Evolutionary conservation across 35 echinoderm and acorn worm species (phyloP), one percentile per base, ranked within the genome.

Genomic region (Amphiura filiformis): DNA sequence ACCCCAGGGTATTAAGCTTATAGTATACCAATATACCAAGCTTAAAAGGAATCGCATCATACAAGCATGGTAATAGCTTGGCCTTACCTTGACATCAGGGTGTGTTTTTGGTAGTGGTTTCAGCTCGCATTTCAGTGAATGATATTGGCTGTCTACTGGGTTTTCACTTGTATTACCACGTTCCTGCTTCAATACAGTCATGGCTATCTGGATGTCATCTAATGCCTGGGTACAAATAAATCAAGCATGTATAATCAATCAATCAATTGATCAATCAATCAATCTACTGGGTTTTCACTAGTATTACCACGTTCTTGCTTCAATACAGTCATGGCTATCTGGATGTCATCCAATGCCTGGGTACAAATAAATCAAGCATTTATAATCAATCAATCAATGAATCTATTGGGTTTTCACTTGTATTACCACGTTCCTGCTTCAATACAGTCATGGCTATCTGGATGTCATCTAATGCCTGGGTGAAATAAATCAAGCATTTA

Each of bases 91-190:
- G 41, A 91, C 93, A 38, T 88, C 92, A 39, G 84, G 18, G n/a
- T 89, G 57, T 0, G 88, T 79, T 38, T 93, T 88, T 34, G 93
- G 91, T 0, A 97, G 36, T 57, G 91, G 70, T 38, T 87, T 81
- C 36, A 97, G 36, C 56, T 93, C 30, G 81, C 91, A 97, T 85
- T 97, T 97, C 49, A 97, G 39, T 32, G 95, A 64, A 81, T 91
- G 91, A 56, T 97, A 97, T 42, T 97, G 95, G 18, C 82, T 90
- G 41, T 97, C 95, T 39, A 97, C 83, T 0, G 95, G 95, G 77
- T 97, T 81, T 26, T 93, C 91, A 33, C 85, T 39, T 33, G 57
- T 41, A 2, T 82, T 89, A 15, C 20, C 56, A n/a, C n/a, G n/a
- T 31, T 81, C 87, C 13, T 76, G 41, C 75, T 96, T 82, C 26